Base-by-base conservation (phyloP, 92 coral and sea anemone genomes). In the Scolanthus callimorphus region DNA sequence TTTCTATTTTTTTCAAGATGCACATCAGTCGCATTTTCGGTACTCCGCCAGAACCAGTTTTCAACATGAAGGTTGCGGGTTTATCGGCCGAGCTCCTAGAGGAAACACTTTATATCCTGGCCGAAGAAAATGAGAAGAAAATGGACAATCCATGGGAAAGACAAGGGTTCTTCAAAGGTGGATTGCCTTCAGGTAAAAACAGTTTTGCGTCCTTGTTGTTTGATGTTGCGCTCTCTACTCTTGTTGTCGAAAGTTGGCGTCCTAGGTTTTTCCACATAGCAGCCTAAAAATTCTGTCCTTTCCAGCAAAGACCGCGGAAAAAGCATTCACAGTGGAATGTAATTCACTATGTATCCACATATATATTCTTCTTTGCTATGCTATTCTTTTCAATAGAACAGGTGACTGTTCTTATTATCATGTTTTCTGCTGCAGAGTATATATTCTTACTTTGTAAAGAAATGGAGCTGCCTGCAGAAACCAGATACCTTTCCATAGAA, bases 31-130 rank as follows among this genome's bases (percentile, higher is more conserved):
- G 90, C 63, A 94, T 94, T 54, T 94, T 94, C 61, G 99, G 99
- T 39, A 94, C 99, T 49, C 99, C 99, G 3, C 96, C 99, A n/a
- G 99, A 94, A 49, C 99, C 99, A 17, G 83, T 94, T 34, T 94
- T 94, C 84, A 94, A 94, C 65, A 83, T 83, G 96, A 70, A 56
- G 68, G 31, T 76, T 28, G 88, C 90, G 26, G 85, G 99, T 31
- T 65, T 94, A 63, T 63, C 96, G 11, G 79, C 99, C 21, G 89
- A 85, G 53, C 79, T 94, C 51, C 86, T 94, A 15, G 99, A 94
- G 58, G 99, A 94, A 71, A 67, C 85, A 22, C 79, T 94, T 53
- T 90, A 88, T 49, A 84, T 74, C 45, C 83, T 94, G 62, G 99
- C 99, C 11, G 99, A 85, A 28, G 85, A 80, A 70, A 94, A 94